These are phyloP conservation scores for Cairina moschata DNA, from an alignment of 2,113 vertebrate genomes.

Conservation along the genomic window DNA sequence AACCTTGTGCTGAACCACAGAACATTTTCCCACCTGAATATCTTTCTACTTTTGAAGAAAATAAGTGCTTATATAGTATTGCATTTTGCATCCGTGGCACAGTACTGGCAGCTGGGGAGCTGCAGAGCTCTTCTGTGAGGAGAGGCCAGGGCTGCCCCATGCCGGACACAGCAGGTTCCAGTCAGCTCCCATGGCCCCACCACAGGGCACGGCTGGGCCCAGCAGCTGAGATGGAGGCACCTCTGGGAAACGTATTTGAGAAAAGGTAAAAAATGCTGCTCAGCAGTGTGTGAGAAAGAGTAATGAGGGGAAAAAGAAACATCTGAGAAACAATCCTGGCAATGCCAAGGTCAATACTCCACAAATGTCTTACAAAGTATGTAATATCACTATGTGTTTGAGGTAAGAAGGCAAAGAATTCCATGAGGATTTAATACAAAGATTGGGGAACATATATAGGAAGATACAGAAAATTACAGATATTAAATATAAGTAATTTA, in stretches of 20 bases:
- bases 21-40: neutral
- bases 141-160: accelerated
- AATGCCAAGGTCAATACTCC: neutral
- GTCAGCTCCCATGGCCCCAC: accelerated
- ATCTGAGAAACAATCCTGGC: neutral
- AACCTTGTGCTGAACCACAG: neutral
- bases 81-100: no score
- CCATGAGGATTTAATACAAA: neutral
- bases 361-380: neutral
- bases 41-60: neutral
- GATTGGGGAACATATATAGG: neutral
- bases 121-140: neutral
- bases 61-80: accelerated
- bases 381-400: neutral
- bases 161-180: accelerated
- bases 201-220: accelerated
- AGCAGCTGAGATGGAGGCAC: accelerated
- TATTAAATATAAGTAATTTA: neutral
- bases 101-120: no score
- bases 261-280: neutral
- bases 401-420: neutral
- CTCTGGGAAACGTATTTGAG: accelerated
- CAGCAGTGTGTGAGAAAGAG: neutral
- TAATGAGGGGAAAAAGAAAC: neutral
- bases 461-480: neutral